phyloP scores from a whole-genome alignment of 2,797 vertebrate species.

The Onychomys leucogaster region DNA sequence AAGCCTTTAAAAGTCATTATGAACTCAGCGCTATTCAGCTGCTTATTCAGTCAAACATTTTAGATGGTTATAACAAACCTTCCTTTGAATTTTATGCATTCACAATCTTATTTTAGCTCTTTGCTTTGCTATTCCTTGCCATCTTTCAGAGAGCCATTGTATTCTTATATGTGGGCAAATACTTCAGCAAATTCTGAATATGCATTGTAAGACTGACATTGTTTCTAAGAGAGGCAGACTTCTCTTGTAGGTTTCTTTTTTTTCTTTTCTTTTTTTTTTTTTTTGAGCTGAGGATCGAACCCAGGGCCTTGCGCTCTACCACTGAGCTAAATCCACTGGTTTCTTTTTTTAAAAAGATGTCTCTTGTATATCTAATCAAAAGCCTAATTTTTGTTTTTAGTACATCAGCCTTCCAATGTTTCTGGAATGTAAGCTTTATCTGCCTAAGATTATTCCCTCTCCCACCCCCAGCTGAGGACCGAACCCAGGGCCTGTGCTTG shows the following conservation, averaged over 20 bases:
- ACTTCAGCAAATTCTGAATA: slow-evolving; percentile 35
- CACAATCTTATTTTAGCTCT: neutral
- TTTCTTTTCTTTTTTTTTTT: too few relatives aligned
- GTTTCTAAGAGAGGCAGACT: slow-evolving; percentile 40
- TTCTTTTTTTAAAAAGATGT: neutral
- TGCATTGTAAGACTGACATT: slow-evolving; percentile 34
- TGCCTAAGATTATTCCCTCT: neutral
- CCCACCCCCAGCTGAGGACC: too few relatives aligned
- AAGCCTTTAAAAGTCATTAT: slow-evolving; percentile 12
- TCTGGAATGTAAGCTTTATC: slow-evolving; percentile 12
- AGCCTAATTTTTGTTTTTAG: slow-evolving; percentile 45
- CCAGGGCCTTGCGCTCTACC: too few relatives aligned
- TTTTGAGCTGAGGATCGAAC: too few relatives aligned
- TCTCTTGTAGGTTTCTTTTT: neutral
- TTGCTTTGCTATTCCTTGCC: neutral
- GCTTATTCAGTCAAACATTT: slow-evolving; percentile 52
- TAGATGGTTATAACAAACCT: neutral
- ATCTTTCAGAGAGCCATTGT: slow-evolving; percentile 55
- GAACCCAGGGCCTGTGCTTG: too few relatives aligned
- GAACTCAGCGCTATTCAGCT: slow-evolving; percentile 47
- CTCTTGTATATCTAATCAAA: slow-evolving; percentile 4
- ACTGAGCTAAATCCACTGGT: too few relatives aligned
- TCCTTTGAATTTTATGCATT: slow-evolving; percentile 49
- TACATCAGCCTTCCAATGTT: neutral
- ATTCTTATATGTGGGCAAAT: neutral